Conservation (phyloP, 1,140 invertebrate genomes). For the Heliconius congener region DNA sequence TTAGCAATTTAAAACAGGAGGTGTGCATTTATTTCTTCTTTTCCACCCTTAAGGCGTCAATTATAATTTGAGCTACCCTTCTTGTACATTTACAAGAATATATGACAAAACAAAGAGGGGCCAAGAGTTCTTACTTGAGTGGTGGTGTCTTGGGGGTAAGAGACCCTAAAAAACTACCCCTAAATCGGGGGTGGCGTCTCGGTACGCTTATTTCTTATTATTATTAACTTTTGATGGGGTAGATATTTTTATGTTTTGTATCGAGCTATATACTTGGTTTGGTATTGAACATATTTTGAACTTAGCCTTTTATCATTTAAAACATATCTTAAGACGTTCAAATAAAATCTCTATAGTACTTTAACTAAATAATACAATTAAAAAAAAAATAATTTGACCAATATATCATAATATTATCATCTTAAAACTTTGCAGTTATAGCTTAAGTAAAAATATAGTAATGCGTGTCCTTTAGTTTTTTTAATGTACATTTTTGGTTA, state of each 20-base stretch:
- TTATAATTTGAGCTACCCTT: constrained; percentile 47
- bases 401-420: too few species aligned
- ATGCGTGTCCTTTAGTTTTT: too few species aligned
- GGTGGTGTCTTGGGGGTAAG: constrained; percentile 42
- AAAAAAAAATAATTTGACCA: too few species aligned
- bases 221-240: constrained; percentile 46
- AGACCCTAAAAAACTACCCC: constrained; percentile 62
- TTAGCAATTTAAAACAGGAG: constrained; percentile 70
- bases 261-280: not conserved
- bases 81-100: constrained; percentile 30
- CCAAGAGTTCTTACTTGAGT: constrained; percentile 45
- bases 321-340: not conserved
- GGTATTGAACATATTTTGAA: not conserved
- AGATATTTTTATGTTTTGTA: constrained; percentile 25
- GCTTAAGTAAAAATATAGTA: too few species aligned
- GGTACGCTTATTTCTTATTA: constrained; percentile 54
- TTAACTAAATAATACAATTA: too few species aligned
- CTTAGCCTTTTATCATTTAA: too few species aligned
- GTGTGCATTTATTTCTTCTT: constrained; percentile 66
- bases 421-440: too few species aligned
- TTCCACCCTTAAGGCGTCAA: constrained; percentile 53
- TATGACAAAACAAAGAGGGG: constrained; percentile 36
- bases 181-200: constrained; percentile 54
- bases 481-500: too few species aligned
- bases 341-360: too few species aligned